These are phyloP conservation scores for Nemapogon koenigi DNA, from an alignment of 2,888 invertebrate genomes.

Conservation along the genomic window DNA sequence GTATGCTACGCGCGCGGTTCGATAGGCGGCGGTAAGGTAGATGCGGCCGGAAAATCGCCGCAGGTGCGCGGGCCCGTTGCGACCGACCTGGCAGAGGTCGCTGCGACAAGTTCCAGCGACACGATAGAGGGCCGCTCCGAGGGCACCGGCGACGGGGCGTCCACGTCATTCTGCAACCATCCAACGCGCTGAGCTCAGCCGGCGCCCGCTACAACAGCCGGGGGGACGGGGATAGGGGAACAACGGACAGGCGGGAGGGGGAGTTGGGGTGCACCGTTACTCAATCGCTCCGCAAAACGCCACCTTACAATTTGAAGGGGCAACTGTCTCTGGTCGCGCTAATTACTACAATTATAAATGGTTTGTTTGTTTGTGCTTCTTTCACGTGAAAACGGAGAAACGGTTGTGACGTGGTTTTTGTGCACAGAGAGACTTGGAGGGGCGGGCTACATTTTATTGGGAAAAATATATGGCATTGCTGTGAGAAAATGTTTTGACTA, in stretches of 20 bases:
- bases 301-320: conserved; percentile 24
- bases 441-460: too few relatives aligned
- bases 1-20: conserved; percentile 1
- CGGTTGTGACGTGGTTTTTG: too few relatives aligned
- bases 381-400: too few relatives aligned
- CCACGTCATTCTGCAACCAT: conserved; percentile 62
- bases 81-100: conserved; percentile 12
- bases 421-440: too few relatives aligned
- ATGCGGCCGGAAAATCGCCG: conserved; percentile 28
- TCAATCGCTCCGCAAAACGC: conserved; percentile 34
- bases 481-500: too few relatives aligned
- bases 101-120: conserved; percentile 6
- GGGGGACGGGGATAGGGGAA: conserved; percentile 17
- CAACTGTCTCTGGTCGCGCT: conserved; percentile 28
- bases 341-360: too few relatives aligned
- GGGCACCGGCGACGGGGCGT: conserved; percentile 52
- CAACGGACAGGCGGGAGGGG: conserved; percentile 21
- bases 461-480: too few relatives aligned
- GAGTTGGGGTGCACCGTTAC: conserved; percentile 50
- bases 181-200: conserved; percentile 54
- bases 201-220: conserved; percentile 39
- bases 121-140: conserved; percentile 31
- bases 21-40: conserved; percentile 9
- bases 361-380: too few relatives aligned
- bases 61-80: conserved; percentile 25